These are phyloP conservation scores for Luffia ferchaultella DNA, from an alignment of 2,888 invertebrate species.

Conservation along the genomic window DNA sequence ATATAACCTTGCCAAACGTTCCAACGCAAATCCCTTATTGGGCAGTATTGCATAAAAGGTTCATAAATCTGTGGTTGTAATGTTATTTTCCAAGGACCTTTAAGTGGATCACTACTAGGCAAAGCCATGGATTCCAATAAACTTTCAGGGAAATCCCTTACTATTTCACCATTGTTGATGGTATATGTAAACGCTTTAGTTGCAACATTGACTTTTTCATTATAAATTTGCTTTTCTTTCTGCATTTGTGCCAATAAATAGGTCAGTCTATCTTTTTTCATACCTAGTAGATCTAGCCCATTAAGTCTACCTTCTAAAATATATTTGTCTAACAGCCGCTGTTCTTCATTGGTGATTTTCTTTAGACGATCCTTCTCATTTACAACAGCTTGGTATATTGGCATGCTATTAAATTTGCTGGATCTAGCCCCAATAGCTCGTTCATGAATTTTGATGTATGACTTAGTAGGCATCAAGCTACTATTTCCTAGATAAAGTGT, in stretches of 20 bases:
- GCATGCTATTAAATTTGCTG: conserved; percentile 74
- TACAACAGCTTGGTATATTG: conserved; percentile 75
- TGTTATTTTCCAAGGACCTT: conserved; percentile 87
- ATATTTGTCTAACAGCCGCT: conserved; percentile 78
- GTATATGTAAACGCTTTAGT: conserved; percentile 72
- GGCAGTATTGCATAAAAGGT: conserved; percentile 86
- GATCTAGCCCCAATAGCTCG: conserved; percentile 78
- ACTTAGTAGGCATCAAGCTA: conserved; percentile 80
- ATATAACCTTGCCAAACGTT: conserved; percentile 86
- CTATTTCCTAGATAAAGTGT: conserved; percentile 83
- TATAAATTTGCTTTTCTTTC: conserved; percentile 69
- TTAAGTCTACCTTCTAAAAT: conserved; percentile 83
- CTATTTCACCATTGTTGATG: conserved; percentile 70
- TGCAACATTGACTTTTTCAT: conserved; percentile 71
- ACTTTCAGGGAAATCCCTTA: conserved; percentile 78
- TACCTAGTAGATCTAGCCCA: conserved; percentile 74
- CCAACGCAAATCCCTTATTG: conserved; percentile 79
- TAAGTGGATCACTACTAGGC: conserved; percentile 63
- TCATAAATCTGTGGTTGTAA: conserved; percentile 77
- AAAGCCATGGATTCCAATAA: conserved; percentile 71
- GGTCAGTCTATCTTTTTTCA: conserved; percentile 47
- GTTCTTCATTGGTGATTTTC: conserved; percentile 68
- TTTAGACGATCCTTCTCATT: conserved; percentile 54
- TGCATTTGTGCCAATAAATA: conserved; percentile 58
- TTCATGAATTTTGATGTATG: conserved; percentile 81